Evolutionary conservation across 2,797 vertebrate species (phyloP), one percentile per base, ranked within the genome.

Genomic region (Aeoliscus strigatus): DNA sequence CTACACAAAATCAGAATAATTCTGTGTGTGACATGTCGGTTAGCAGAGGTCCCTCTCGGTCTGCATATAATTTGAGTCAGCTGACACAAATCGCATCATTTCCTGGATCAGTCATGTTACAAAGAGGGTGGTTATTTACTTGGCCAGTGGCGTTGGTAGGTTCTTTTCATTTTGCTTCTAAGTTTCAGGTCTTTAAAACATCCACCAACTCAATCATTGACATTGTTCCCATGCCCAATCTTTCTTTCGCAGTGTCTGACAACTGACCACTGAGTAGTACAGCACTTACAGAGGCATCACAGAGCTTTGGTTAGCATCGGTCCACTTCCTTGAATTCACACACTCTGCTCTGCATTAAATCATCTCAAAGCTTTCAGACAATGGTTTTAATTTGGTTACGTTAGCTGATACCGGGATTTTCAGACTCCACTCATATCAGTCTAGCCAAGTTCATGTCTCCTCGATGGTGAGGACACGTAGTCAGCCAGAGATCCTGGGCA

Each of bases 21-120:
- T 16, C 31, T 8, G 3, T 24, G 4, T 12, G 21, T 9, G 32
- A 21, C 43, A 24, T 59, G n/a, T 60, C 55, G 31, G 42, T 53
- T 80, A 81, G 44, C 55, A 73, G 76, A 69, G 60, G 76, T 72
- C 75, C 28, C 63, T 54, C 13, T 68, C 16, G 41, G 45, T 59
- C 51, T 43, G 23, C 61, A 12, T 21, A 48, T 38, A 13, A 23
- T 47, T 60, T 46, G 18, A 3, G 23, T 36, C 21, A 24, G 21
- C 21, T 43, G 31, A 47, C 45, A 29, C 13, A 38, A 40, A 36
- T 26, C 4, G 21, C 42, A 32, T 33, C 28, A 58, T 17, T 27
- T 61, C 49, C 55, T 61, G 56, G 28, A 15, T 46, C 31, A 44
- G 28, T 10, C 40, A 24, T n/a, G 9, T 40, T 34, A 53, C 4